These are phyloP conservation scores for Calcarius lapponicus DNA, from an alignment of 2,797 vertebrate species.

Conservation along the genomic window DNA sequence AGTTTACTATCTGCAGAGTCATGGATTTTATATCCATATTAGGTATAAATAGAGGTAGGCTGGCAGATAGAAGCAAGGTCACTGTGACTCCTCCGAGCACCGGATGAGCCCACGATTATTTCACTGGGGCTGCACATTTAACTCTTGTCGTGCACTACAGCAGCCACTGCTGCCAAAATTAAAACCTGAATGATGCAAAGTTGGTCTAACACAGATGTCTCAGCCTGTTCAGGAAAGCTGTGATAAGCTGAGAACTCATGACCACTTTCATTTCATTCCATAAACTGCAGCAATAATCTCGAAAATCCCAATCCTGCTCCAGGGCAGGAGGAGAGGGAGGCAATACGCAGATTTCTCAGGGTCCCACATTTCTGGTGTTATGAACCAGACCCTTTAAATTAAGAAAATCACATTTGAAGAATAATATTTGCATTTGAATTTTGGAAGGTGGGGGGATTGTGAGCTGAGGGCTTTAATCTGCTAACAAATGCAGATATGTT, in stretches of 20 bases:
- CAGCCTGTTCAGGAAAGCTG: neutral
- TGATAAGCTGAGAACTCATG: neutral
- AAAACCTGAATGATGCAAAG: neutral
- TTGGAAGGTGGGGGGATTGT: neutral
- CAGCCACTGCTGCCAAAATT: neutral
- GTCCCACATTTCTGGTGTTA: neutral
- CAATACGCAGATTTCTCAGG: neutral
- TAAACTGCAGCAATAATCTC: neutral
- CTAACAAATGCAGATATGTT: neutral
- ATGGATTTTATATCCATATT: constrained; percentile 54
- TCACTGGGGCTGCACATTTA: neutral
- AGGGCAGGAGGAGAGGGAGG: neutral
- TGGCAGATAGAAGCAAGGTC: constrained; percentile 52
- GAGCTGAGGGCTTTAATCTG: neutral
- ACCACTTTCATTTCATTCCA: neutral
- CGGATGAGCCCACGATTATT: neutral
- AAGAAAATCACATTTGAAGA: neutral
- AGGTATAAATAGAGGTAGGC: constrained; percentile 63
- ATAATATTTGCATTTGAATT: neutral
- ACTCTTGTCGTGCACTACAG: neutral
- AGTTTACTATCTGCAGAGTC: constrained; percentile 24
- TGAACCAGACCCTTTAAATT: neutral
- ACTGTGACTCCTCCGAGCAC: constrained; percentile 35
- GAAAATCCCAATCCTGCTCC: neutral
- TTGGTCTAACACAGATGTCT: neutral